Percentiles rank a stretch among this genome's conserved stretches.
phyloP scores from a whole-genome alignment of 2,888 invertebrate genomes.

The Camptogramma bilineatum region DNA sequence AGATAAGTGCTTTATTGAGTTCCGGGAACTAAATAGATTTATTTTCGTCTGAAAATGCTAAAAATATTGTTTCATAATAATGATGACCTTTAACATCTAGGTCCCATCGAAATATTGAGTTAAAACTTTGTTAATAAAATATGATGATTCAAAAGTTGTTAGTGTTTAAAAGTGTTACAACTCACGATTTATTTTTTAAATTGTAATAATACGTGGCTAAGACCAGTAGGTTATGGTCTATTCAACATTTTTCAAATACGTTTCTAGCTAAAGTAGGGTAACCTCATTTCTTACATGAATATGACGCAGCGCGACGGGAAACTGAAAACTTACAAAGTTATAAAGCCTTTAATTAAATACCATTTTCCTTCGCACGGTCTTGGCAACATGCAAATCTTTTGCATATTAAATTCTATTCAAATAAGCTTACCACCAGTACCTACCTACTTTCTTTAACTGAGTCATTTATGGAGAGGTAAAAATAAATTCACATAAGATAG shows the following conservation, averaged over 20 bases:
- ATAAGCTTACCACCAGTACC: slow-evolving; percentile 4
- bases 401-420: slow-evolving; percentile 20
- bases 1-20: not conserved
- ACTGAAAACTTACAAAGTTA: slow-evolving; percentile 24
- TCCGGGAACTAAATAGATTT: not conserved
- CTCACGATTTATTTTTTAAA: too few species aligned
- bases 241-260: not conserved
- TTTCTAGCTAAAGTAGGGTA: not conserved
- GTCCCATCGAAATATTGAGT: too few species aligned
- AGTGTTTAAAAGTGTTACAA: too few species aligned
- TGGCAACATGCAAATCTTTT: slow-evolving; percentile 24
- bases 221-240: not conserved
- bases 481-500: too few species aligned
- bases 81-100: too few species aligned
- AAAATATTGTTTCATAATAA: not conserved
- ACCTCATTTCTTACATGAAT: slow-evolving; percentile 13
- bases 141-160: too few species aligned
- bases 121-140: too few species aligned
- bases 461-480: not conserved
- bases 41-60: not conserved
- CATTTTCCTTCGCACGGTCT: slow-evolving; percentile 21
- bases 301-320: slow-evolving; percentile 2
- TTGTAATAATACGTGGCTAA: not conserved
- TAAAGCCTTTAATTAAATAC: slow-evolving; percentile 26
- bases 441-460: not conserved